Evolutionary conservation across 1,140 invertebrate genomes (phyloP).

Genomic region (Liolophura sinensis): DNA sequence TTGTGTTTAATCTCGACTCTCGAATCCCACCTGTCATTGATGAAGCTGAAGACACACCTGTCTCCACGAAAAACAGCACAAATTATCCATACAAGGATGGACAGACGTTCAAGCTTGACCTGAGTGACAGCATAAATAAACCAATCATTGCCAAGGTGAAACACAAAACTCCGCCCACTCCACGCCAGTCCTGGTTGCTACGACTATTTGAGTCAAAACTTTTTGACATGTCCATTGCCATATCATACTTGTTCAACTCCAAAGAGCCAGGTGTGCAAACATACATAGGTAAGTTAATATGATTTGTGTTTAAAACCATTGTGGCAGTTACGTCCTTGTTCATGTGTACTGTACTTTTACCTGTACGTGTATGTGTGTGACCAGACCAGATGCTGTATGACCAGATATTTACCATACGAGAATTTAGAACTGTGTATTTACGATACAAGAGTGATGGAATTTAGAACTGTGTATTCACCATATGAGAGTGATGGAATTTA

Average conservation of each 20-base stretch:
- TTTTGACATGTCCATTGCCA: slow-evolving; percentile 97
- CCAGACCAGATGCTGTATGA: too few relatives aligned
- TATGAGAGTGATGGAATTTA: too few relatives aligned
- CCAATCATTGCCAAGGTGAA: slow-evolving; percentile 5
- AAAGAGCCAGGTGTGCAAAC: slow-evolving; percentile 96
- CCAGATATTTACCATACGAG: too few relatives aligned
- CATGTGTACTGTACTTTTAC: too few relatives aligned
- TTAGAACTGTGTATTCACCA: too few relatives aligned
- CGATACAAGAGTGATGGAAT: too few relatives aligned
- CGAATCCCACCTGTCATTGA: not conserved
- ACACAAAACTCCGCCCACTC: slow-evolving; percentile 16
- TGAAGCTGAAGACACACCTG: not conserved
- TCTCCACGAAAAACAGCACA: not conserved
- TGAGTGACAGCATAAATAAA: not conserved
- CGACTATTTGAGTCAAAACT: slow-evolving; percentile 94
- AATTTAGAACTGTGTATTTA: too few relatives aligned
- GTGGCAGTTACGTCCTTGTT: too few relatives aligned
- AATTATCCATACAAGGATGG: not conserved
- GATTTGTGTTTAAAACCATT: too few relatives aligned
- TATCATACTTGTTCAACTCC: slow-evolving; percentile 97
- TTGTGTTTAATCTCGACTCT: not conserved
- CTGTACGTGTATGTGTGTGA: too few relatives aligned
- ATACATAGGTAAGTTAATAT: slow-evolving; percentile 85
- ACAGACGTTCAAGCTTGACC: not conserved
- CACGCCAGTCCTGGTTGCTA: slow-evolving; percentile 70